Percentiles rank a stretch among this genome's conserved stretches.
phyloP scores from a whole-genome alignment of 2,888 invertebrate species.

The Aporophyla nigra region DNA sequence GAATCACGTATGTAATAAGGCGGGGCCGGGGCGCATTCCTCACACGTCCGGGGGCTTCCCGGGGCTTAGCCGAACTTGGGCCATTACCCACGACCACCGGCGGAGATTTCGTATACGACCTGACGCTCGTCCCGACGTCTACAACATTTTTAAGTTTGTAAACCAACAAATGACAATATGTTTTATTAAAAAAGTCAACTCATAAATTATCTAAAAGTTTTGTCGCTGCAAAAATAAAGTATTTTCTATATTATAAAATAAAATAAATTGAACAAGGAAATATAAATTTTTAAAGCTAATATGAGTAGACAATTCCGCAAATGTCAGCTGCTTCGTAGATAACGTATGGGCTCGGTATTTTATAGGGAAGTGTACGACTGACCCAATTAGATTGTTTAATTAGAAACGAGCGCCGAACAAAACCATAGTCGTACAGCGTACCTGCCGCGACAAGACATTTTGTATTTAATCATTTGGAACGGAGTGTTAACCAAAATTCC shows the following conservation, averaged over 20 bases:
- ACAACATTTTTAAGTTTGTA: conserved; percentile 70
- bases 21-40: conserved; percentile 83
- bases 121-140: conserved; percentile 70
- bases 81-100: conserved; percentile 82
- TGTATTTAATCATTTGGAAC: neutral
- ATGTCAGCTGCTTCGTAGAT: conserved; percentile 9
- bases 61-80: conserved; percentile 87
- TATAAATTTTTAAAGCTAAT: neutral
- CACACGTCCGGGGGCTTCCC: conserved; percentile 86
- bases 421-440: conserved; percentile 2
- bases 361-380: conserved; percentile 62
- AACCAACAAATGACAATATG: conserved; percentile 50
- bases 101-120: conserved; percentile 77
- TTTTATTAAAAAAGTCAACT: conserved; percentile 57
- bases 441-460: neutral
- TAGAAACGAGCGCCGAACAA: conserved; percentile 60
- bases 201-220: conserved; percentile 44
- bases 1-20: conserved; percentile 91
- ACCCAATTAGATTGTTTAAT: conserved; percentile 76
- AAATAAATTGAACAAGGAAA: neutral
- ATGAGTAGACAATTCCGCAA: neutral
- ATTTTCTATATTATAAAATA: conserved; percentile 15
- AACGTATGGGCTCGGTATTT: conserved; percentile 46
- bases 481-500: neutral
- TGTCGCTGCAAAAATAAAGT: conserved; percentile 17